Evolutionary conservation across 2,888 invertebrate species (phyloP).

Genomic region (Dendrolimus pini): DNA sequence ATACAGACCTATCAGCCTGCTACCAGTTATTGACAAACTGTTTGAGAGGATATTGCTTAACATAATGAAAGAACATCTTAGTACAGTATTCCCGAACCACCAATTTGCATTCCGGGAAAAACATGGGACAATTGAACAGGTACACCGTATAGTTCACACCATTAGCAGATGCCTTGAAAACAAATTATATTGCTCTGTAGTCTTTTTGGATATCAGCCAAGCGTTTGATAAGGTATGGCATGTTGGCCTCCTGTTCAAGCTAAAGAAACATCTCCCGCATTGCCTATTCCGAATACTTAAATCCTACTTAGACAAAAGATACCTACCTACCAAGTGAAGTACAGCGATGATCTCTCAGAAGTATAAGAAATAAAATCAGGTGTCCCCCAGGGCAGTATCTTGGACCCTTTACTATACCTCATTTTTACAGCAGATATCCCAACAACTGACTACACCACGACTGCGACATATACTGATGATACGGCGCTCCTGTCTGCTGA

Average conservation of each 20-base stretch:
- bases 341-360: no score
- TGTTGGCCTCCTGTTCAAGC: no score
- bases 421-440: conserved; percentile 11
- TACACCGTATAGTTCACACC: conserved; percentile 1
- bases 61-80: conserved; percentile 3
- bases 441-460: not conserved
- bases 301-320: no score
- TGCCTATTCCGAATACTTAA: no score
- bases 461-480: conserved; percentile 1
- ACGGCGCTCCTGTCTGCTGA: conserved; percentile 1
- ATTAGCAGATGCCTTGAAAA: conserved; percentile 4
- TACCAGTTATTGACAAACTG: no score
- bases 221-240: no score
- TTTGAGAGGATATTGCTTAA: conserved; percentile 7
- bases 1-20: conserved; percentile 8
- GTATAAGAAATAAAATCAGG: no score
- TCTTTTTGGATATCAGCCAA: conserved; percentile 6
- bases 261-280: no score
- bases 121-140: no score
- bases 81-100: conserved; percentile 3
- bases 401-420: conserved; percentile 11
- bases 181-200: conserved; percentile 5
- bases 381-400: no score
- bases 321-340: no score
- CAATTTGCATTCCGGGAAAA: conserved; percentile 7